A percentile compares a stretch with the other conserved stretches of the same genome.
Evolutionary conservation across 2,888 invertebrate species (phyloP).

Genomic region (Euclidia mi): DNA sequence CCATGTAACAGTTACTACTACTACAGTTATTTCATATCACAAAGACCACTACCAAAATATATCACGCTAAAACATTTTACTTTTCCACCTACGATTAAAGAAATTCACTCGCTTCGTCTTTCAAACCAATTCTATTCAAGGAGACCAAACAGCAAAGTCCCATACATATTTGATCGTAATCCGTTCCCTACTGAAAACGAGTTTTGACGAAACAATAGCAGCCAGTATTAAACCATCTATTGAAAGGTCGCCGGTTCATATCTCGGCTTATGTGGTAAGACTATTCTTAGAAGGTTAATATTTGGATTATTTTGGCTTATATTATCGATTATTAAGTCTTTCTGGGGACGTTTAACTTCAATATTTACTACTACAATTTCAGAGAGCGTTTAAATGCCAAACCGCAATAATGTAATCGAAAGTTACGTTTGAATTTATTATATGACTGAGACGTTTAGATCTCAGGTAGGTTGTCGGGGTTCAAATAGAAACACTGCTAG

Average conservation of each 20-base stretch:
- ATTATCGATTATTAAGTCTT: not conserved
- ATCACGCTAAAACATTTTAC: too few species aligned
- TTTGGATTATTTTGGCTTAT: not conserved
- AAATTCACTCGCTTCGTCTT: not conserved
- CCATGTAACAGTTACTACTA: too few species aligned
- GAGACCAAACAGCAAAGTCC: constrained; percentile 7
- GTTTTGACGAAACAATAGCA: constrained; percentile 18
- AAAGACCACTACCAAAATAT: too few species aligned
- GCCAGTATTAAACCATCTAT: constrained; percentile 9
- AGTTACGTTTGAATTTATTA: too few species aligned
- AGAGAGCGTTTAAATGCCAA: too few species aligned
- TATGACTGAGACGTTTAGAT: too few species aligned
- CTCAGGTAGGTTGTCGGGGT: too few species aligned
- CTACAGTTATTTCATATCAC: too few species aligned
- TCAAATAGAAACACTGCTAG: too few species aligned
- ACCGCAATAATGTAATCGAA: too few species aligned
- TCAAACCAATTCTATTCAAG: not conserved
- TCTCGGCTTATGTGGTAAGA: constrained; percentile 3
- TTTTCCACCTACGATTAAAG: not conserved
- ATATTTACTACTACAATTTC: too few species aligned
- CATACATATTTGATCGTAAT: constrained; percentile 13
- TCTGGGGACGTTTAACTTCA: too few species aligned
- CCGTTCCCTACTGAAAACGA: constrained; percentile 7
- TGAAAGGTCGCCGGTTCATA: constrained; percentile 12
- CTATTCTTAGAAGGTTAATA: constrained; percentile 8